Percentiles rank a stretch among this genome's conserved stretches.
These are phyloP conservation scores for Herpailurus yagouaroundi DNA, from an alignment of 2,113 vertebrate species.

Conservation along the genomic window DNA sequence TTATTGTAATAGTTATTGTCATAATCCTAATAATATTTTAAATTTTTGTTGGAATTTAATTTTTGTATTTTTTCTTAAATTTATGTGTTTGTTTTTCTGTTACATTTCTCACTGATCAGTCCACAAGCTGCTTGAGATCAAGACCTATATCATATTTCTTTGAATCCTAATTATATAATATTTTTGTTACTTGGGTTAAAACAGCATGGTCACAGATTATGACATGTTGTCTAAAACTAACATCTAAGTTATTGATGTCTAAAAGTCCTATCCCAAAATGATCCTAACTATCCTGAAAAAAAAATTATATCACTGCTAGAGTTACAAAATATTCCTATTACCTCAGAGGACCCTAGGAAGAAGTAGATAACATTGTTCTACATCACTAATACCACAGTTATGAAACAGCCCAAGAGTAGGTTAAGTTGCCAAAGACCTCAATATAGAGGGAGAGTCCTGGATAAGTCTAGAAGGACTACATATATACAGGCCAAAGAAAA, in stretches of 20 bases:
- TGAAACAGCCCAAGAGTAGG: background rate
- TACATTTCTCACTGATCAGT: background rate
- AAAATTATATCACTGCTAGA: background rate
- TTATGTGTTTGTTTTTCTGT: background rate
- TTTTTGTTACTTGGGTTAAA: background rate
- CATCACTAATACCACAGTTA: background rate
- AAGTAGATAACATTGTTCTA: background rate
- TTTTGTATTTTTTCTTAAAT: background rate
- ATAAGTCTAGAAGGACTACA: background rate
- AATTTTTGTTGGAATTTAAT: background rate
- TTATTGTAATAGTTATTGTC: background rate
- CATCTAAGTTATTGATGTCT: background rate
- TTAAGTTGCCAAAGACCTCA: background rate
- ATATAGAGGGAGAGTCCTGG: background rate
- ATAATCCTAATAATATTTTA: background rate
- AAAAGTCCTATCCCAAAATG: background rate
- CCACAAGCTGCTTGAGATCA: background rate
- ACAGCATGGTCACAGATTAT: background rate
- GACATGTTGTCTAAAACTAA: no score
- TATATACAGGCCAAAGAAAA: background rate
- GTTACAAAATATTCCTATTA: background rate
- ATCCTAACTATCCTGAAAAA: background rate
- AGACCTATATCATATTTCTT: background rate
- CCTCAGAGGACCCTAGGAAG: background rate
- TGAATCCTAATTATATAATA: background rate